Evolutionary conservation across 2,113 vertebrate genomes (phyloP).

Genomic region (Neolamprologus ventralis): DNA sequence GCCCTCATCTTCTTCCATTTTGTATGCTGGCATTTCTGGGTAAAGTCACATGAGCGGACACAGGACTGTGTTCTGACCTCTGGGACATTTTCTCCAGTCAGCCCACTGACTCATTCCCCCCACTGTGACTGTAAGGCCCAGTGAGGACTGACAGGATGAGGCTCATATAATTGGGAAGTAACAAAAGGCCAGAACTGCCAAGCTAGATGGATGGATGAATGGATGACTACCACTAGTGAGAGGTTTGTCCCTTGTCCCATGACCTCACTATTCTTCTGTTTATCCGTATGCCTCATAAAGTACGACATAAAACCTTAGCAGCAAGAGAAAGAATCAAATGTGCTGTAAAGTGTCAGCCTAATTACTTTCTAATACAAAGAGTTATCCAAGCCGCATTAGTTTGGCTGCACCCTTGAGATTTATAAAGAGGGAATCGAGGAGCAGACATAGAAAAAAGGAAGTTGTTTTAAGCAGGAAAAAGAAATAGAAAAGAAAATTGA

Average conservation of each 20-base stretch:
- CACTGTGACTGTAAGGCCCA: neutral
- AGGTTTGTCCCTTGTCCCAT: conserved; percentile 29
- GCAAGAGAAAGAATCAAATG: conserved; percentile 26
- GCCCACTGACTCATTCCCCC: conserved; percentile 45
- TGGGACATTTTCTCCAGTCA: conserved; percentile 13
- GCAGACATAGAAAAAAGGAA: neutral
- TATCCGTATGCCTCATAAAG: conserved; percentile 46
- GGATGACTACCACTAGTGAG: conserved; percentile 32
- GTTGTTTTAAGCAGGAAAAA: conserved; percentile 12
- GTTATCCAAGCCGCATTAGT: conserved; percentile 35
- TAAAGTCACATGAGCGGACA: conserved; percentile 9
- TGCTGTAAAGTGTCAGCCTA: conserved; percentile 7
- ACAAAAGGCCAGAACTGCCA: conserved; percentile 19
- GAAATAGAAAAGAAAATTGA: neutral
- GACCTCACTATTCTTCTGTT: conserved; percentile 30
- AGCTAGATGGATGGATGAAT: conserved; percentile 8
- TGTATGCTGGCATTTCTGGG: conserved; percentile 17
- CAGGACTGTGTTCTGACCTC: conserved; percentile 1
- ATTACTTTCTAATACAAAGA: conserved; percentile 46
- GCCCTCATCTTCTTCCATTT: neutral
- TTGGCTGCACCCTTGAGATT: conserved; percentile 39
- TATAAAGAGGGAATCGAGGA: neutral
- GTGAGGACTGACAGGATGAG: neutral
- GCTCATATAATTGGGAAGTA: conserved; percentile 1
- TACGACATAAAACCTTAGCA: conserved; percentile 24